Percentiles rank a stretch among this genome's conserved stretches.
phyloP scores from a whole-genome alignment of 2,113 vertebrate genomes.

The Crotalus viridis region DNA sequence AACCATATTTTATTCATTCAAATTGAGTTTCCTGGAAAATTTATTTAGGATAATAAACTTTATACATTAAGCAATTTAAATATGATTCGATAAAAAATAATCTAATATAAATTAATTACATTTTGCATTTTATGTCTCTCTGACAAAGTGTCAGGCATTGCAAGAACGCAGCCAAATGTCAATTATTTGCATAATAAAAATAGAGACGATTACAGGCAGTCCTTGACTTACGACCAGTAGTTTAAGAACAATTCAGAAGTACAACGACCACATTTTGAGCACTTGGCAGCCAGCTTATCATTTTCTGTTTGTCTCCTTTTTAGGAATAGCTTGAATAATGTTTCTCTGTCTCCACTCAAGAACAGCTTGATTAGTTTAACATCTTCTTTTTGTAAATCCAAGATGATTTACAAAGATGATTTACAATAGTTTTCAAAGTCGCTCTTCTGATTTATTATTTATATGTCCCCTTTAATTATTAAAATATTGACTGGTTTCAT shows the following conservation, averaged over 20 bases:
- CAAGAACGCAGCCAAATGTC: constrained; percentile 30
- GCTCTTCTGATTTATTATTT: background rate
- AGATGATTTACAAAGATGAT: background rate
- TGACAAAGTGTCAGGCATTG: constrained; percentile 20
- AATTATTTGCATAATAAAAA: constrained; percentile 25
- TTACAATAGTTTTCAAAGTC: background rate
- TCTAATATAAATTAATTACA: constrained; percentile 54
- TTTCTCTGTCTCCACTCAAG: background rate
- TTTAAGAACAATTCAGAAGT: background rate
- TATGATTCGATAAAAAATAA: constrained; percentile 44
- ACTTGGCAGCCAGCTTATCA: background rate
- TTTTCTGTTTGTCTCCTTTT: background rate
- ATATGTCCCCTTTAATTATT: background rate
- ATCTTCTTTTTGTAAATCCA: background rate
- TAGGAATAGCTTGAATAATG: no score
- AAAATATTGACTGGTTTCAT: background rate
- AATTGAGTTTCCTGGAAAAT: constrained; percentile 37
- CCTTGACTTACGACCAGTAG: background rate
- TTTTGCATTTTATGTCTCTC: constrained; percentile 46
- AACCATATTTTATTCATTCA: constrained; percentile 29
- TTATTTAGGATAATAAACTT: constrained; percentile 41
- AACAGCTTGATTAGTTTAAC: background rate
- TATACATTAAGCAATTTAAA: constrained; percentile 29
- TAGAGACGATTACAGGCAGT: background rate
- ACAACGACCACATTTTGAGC: background rate